These are phyloP conservation scores for Drosophila eohydei DNA, from an alignment of 2,888 invertebrate species.

Conservation along the genomic window DNA sequence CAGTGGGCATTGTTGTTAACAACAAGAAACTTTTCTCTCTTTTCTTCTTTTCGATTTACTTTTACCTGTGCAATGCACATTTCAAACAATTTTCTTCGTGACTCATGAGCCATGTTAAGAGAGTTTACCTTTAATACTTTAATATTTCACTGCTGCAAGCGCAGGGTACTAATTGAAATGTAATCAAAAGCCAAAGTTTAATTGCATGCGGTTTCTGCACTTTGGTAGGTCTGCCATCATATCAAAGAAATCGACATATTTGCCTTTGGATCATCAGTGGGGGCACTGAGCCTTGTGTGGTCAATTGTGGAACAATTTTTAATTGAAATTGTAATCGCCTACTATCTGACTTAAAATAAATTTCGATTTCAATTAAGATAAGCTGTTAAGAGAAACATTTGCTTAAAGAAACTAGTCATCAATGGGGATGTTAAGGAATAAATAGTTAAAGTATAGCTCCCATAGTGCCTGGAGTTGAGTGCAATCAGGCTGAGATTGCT, in stretches of 20 bases:
- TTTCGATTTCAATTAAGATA: no score
- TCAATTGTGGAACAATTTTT: background rate
- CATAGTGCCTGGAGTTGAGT: no score
- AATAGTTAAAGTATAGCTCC: no score
- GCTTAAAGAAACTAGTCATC: background rate
- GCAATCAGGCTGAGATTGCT: background rate
- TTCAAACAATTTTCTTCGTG: conserved; percentile 60
- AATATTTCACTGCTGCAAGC: background rate
- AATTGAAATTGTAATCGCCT: background rate
- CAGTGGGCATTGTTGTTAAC: conserved; percentile 72
- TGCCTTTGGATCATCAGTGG: no score
- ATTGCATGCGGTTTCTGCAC: conserved; percentile 3
- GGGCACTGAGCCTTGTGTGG: background rate
- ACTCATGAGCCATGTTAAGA: conserved; percentile 52
- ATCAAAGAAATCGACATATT: background rate
- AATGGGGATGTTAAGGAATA: no score
- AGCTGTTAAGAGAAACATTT: background rate
- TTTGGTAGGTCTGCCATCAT: background rate
- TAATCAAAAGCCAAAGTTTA: background rate
- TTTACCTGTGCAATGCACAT: conserved; percentile 42
- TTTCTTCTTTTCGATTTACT: background rate
- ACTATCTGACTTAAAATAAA: no score
- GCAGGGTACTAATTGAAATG: conserved; percentile 1
- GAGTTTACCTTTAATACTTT: conserved; percentile 17
- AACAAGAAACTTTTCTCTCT: conserved; percentile 62